phyloP scores from a whole-genome alignment of 2,797 vertebrate species.

The Anolis apletophallus region DNA sequence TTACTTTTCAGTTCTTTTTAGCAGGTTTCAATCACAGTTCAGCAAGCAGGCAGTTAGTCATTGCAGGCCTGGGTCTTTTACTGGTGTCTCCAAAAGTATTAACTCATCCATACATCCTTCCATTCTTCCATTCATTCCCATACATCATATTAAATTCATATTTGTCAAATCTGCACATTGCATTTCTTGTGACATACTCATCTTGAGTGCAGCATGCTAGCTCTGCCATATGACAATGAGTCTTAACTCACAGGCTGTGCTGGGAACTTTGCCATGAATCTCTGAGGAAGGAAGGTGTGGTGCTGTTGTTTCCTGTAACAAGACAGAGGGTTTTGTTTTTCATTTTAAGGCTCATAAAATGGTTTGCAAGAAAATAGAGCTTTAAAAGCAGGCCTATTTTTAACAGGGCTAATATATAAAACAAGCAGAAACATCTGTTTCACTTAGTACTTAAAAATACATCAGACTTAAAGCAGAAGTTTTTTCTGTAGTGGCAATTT shows the following conservation, averaged over 20 bases:
- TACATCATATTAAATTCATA: too few species aligned
- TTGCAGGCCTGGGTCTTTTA: too few species aligned
- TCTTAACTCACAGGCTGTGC: not conserved
- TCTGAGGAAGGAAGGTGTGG: not conserved
- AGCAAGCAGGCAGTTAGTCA: too few species aligned
- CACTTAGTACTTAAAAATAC: not conserved
- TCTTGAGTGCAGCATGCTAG: not conserved
- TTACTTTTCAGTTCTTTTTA: too few species aligned
- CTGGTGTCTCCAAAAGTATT: too few species aligned
- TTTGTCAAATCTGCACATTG: too few species aligned
- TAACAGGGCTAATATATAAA: not conserved
- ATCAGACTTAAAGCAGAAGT: not conserved
- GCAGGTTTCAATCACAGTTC: too few species aligned
- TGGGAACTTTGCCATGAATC: not conserved
- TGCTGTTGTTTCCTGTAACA: not conserved
- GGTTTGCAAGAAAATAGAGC: not conserved
- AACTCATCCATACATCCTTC: too few species aligned
- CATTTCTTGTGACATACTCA: too few species aligned
- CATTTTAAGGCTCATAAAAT: not conserved
- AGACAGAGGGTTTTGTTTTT: not conserved
- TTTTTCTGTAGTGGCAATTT: not conserved
- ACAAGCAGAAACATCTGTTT: not conserved
- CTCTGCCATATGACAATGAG: not conserved
- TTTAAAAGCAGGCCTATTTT: not conserved
- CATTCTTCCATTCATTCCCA: too few species aligned